These are phyloP conservation scores for Hippoglossus hippoglossus DNA, from an alignment of 2,797 vertebrate species.

Conservation along the genomic window DNA sequence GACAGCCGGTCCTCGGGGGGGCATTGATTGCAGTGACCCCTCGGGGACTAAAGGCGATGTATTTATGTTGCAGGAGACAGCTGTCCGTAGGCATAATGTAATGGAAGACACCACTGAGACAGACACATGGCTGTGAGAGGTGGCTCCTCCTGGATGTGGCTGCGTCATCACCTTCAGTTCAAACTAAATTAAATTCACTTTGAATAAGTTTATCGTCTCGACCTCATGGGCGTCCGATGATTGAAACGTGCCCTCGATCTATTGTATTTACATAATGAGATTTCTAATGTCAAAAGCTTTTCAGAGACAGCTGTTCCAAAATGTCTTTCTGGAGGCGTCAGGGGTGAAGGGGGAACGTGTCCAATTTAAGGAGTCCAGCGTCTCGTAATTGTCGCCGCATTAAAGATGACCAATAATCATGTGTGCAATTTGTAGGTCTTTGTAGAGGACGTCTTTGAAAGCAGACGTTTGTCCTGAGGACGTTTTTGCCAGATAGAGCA, in stretches of 20 bases:
- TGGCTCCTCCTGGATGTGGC: constrained; percentile 38
- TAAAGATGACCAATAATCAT: constrained; percentile 11
- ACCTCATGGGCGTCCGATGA: constrained; percentile 52
- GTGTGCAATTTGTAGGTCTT: background rate
- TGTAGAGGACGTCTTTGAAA: constrained; percentile 1
- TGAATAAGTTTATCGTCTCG: constrained; percentile 67
- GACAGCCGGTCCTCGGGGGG: constrained; percentile 68
- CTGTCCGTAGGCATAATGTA: constrained; percentile 70
- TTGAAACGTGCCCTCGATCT: constrained; percentile 60
- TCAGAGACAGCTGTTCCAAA: constrained; percentile 57
- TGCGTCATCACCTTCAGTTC: constrained; percentile 59
- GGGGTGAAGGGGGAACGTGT: constrained; percentile 52
- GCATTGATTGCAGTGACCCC: constrained; percentile 80
- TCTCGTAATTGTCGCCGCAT: constrained; percentile 2
- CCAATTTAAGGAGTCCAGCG: constrained; percentile 15
- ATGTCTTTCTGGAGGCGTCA: constrained; percentile 17
- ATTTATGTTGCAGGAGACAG: constrained; percentile 76
- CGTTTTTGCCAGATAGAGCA: background rate
- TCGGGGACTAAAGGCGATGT: constrained; percentile 66
- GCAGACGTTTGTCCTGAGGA: background rate
- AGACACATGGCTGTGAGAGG: constrained; percentile 41
- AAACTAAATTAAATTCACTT: constrained; percentile 50
- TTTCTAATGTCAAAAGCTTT: constrained; percentile 68
- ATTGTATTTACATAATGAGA: constrained; percentile 75
- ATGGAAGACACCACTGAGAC: constrained; percentile 51